A percentile compares a stretch with the other conserved stretches of the same genome.
phyloP scores from a whole-genome alignment of 2,888 invertebrate species.

The Petrolisthes manimaculis region DNA sequence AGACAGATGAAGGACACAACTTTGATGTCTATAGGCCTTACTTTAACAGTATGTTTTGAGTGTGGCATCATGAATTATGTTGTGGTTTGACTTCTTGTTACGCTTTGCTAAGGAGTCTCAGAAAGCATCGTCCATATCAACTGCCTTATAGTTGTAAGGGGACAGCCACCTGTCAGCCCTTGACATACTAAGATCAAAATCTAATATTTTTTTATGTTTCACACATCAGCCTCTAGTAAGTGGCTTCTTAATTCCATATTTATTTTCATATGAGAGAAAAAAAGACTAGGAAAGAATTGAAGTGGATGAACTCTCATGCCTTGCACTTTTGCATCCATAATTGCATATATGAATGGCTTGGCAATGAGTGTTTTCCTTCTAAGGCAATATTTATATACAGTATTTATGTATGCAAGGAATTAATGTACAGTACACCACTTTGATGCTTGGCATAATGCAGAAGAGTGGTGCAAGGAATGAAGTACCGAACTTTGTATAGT shows the following conservation, averaged over 20 bases:
- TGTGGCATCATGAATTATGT: background rate
- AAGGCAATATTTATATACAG: background rate
- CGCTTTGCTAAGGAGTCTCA: background rate
- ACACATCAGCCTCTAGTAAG: too few species aligned
- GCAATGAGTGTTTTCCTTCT: slow-evolving; percentile 28
- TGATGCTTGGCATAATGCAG: too few species aligned
- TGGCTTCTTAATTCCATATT: too few species aligned
- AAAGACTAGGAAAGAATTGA: too few species aligned
- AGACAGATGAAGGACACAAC: slow-evolving; percentile 23
- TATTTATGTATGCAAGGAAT: too few species aligned
- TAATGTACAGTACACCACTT: too few species aligned
- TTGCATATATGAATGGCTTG: slow-evolving; percentile 30
- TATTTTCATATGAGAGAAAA: too few species aligned
- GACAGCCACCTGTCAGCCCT: background rate
- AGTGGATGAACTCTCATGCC: background rate
- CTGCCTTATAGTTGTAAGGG: slow-evolving; percentile 4
- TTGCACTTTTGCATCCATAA: slow-evolving; percentile 14
- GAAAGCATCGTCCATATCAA: background rate
- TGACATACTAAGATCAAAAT: background rate
- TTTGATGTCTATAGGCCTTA: background rate
- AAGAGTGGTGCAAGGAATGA: too few species aligned
- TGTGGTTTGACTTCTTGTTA: background rate
- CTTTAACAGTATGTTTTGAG: background rate
- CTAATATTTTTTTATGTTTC: background rate
- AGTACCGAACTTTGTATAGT: too few species aligned